Percentiles rank a stretch among this genome's conserved stretches.
phyloP scores from a whole-genome alignment of 2,888 invertebrate species.

The Helicoverpa assulta region DNA sequence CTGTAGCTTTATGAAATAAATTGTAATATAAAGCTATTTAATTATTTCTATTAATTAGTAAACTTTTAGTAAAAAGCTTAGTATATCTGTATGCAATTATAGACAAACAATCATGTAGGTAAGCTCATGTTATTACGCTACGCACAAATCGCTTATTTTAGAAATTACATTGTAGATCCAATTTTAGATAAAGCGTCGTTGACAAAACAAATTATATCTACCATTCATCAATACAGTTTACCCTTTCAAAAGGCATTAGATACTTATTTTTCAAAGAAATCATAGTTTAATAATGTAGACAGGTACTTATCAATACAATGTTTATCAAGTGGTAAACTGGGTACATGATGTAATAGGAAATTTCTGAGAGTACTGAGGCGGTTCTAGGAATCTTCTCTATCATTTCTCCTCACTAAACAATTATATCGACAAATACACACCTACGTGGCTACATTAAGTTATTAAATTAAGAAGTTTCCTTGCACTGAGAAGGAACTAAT shows the following conservation, averaged over 20 bases:
- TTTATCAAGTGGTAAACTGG: too few relatives aligned
- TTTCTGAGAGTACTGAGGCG: not conserved
- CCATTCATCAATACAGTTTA: not conserved
- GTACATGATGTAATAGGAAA: not conserved
- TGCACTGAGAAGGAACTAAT: not conserved
- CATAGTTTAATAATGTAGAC: not conserved
- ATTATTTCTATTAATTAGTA: too few relatives aligned
- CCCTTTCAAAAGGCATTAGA: not conserved
- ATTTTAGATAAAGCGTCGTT: slow-evolving; percentile 16
- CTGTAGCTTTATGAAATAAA: too few relatives aligned
- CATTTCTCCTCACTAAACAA: not conserved
- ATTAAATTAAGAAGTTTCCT: not conserved
- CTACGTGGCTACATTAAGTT: not conserved
- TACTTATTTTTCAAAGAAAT: not conserved
- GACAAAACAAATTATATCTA: not conserved
- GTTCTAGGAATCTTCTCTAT: not conserved
- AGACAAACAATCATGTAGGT: too few relatives aligned
- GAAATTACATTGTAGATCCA: not conserved
- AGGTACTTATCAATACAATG: too few relatives aligned
- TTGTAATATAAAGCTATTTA: too few relatives aligned
- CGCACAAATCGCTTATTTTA: not conserved
- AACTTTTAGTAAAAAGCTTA: too few relatives aligned
- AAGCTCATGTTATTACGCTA: too few relatives aligned
- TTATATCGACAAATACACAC: not conserved
- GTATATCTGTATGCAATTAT: too few relatives aligned